phyloP scores from a whole-genome alignment of 2,888 invertebrate species.

The Nomada fucata region DNA sequence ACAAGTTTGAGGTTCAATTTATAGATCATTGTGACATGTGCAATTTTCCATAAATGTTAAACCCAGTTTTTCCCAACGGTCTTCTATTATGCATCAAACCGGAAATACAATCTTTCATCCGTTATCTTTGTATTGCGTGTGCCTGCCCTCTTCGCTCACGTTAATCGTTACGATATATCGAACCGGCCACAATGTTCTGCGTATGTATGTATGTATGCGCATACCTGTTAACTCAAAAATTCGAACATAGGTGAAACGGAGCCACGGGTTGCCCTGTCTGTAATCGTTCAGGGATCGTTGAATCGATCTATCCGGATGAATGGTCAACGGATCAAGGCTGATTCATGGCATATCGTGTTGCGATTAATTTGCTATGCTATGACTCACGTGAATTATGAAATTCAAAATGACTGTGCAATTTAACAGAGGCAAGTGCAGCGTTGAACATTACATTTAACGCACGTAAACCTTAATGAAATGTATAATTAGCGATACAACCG shows the following conservation, averaged over 20 bases:
- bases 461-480: background rate
- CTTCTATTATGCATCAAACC: background rate
- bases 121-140: slow-evolving; percentile 17
- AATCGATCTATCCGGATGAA: slow-evolving; percentile 22
- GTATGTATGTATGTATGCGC: background rate
- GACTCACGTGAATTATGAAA: slow-evolving; percentile 35
- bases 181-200: background rate
- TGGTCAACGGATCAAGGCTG: slow-evolving; percentile 9
- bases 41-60: background rate
- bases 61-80: background rate
- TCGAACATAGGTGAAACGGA: slow-evolving; percentile 17
- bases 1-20: background rate
- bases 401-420: slow-evolving; percentile 21
- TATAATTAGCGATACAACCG: slow-evolving; percentile 22
- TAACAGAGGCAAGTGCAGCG: background rate
- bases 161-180: slow-evolving; percentile 14
- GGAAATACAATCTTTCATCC: background rate
- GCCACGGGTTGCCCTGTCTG: background rate
- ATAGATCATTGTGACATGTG: background rate
- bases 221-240: slow-evolving; percentile 42
- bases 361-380: background rate
- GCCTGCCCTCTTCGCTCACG: background rate
- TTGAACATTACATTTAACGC: slow-evolving; percentile 27
- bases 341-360: background rate
- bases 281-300: background rate